phyloP scores from a whole-genome alignment of 2,797 vertebrate species.

The Gallirallus australis region DNA sequence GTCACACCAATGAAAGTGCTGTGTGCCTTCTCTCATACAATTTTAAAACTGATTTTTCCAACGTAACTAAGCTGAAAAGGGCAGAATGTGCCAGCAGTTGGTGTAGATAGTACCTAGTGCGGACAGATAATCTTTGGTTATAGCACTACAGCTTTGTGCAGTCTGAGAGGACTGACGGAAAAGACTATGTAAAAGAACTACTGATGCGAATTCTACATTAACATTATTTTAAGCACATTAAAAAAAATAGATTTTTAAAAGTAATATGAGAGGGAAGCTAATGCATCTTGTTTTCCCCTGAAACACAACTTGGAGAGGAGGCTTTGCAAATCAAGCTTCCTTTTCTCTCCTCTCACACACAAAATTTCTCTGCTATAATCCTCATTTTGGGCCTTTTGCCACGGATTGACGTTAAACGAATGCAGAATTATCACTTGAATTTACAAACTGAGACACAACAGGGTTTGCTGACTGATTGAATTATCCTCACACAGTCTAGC shows the following conservation, averaged over 20 bases:
- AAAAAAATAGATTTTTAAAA: not conserved
- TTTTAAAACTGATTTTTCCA: not conserved
- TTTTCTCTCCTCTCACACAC: not conserved
- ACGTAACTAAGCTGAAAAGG: not conserved
- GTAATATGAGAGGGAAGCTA: not conserved
- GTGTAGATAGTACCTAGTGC: not conserved
- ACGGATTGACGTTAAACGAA: not conserved
- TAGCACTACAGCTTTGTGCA: not conserved
- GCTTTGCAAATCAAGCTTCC: not conserved
- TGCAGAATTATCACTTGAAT: not conserved
- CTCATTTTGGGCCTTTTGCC: conserved; percentile 17
- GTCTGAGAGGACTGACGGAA: not conserved
- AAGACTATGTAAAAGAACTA: not conserved
- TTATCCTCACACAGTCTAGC: not conserved
- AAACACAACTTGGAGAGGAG: not conserved
- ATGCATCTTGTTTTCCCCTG: fast-evolving
- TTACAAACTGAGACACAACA: conserved; percentile 8
- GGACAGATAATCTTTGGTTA: not conserved
- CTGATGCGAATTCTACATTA: not conserved
- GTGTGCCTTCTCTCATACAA: not conserved
- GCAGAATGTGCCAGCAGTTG: not conserved
- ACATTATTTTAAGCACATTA: not conserved
- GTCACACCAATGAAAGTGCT: not conserved
- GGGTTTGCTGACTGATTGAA: conserved; percentile 13
- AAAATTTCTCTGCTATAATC: not conserved